Base-by-base conservation (phyloP, 2,888 invertebrate genomes). In the Tridacna gigas region DNA sequence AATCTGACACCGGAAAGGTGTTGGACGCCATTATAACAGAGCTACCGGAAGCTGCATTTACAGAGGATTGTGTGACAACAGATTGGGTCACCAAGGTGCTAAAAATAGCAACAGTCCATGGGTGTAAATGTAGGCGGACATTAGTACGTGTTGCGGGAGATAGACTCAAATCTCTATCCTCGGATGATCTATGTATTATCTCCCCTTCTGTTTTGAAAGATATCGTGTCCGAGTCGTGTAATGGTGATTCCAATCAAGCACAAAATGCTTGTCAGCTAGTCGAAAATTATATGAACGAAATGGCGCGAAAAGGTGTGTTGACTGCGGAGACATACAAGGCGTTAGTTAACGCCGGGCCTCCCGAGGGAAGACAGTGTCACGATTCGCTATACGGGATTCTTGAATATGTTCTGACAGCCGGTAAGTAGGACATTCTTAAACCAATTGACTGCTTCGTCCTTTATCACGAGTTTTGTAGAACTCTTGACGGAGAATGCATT, bases 311-410 rank as follows among this genome's bases (percentile, higher is more conserved):
- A 79, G 93, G 93, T 11, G 89, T 92, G 28, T 90, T 94, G 12
- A 92, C 92, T 11, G 89, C 91, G 0, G 94, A 94, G 66, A 92
- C 92, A 0, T 94, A 94, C 86, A 91, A 91, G 48, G 89, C 92
- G 22, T 86, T 94, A 77, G 91, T 92, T 0, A 89, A 90, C 15
- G 91, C 92, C 13, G 89, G 93, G 2, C 94, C 94, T 11, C 78
- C 89, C n/a, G 91, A 93, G 71, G 84, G 89, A 47, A 79, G 93
- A 71, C 88, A 83, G 48, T 91, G 89, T 48, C 91, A 94, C 61
- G 94, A 94, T 79, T 90, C 91, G 0, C 84, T 94, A 66, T 93
- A 94, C 71, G 89, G 90, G 18, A 92, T 93, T n/a, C 83, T 94
- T 74, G 92, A 93, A 76, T 90, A 90, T 80, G 90, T 94, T 28